Conservation (phyloP, 2,888 invertebrate genomes). For the Caenorhabditis wallacei region DNA sequence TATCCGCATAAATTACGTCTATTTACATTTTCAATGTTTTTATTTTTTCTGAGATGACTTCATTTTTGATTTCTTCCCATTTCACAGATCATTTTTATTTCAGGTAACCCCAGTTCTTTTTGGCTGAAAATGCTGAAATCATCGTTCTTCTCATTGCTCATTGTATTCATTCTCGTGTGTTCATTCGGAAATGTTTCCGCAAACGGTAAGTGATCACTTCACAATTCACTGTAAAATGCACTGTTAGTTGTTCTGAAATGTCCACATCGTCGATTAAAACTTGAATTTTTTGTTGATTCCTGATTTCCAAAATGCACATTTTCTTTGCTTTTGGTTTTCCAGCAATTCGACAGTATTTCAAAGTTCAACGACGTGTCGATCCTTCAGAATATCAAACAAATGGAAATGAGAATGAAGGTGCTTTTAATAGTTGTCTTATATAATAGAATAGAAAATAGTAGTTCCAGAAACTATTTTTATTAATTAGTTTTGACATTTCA, state of each 20-base stretch:
- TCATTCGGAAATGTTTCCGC: constrained; percentile 21
- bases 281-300: constrained; percentile 15
- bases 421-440: neutral
- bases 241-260: constrained; percentile 27
- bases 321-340: constrained; percentile 41
- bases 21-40: constrained; percentile 19
- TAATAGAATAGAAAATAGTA: neutral
- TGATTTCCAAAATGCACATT: constrained; percentile 34
- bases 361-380: constrained; percentile 31
- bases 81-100: constrained; percentile 3
- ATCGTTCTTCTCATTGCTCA: constrained; percentile 25
- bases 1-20: constrained; percentile 26
- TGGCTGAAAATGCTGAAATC: constrained; percentile 47
- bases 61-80: constrained; percentile 9
- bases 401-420: constrained; percentile 24
- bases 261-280: constrained; percentile 16
- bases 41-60: constrained; percentile 12
- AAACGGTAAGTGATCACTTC: constrained; percentile 18
- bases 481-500: constrained; percentile 27
- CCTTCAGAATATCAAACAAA: constrained; percentile 23
- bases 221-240: neutral
- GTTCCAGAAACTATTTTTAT: no score
- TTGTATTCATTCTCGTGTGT: constrained; percentile 18
- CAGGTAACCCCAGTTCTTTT: constrained; percentile 19
- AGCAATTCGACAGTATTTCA: constrained; percentile 28